A percentile compares a stretch with the other conserved stretches of the same genome.
Conservation (phyloP, 2,797 vertebrate genomes). For the Sebastes aleutianus region DNA sequence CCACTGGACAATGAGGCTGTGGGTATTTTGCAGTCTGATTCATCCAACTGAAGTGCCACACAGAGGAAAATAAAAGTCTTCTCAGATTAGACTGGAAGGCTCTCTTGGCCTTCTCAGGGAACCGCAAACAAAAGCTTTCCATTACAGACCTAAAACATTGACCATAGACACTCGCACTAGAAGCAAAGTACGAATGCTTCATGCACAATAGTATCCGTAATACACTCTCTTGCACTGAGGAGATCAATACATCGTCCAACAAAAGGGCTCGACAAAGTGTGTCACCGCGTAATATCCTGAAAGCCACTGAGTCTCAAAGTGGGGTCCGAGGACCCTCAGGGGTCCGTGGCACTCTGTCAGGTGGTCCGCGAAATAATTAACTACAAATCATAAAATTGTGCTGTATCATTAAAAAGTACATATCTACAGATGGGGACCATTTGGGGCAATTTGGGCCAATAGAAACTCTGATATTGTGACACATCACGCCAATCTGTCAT, state of each 20-base stretch:
- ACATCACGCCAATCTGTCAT: too few species aligned
- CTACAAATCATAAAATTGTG: too few species aligned
- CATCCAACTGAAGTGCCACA: not conserved
- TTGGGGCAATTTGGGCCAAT: too few species aligned
- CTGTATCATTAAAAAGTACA: too few species aligned
- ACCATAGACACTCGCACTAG: not conserved
- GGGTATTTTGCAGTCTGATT: not conserved
- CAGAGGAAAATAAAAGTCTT: not conserved
- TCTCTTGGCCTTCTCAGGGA: conserved; percentile 23
- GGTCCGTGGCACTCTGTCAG: too few species aligned
- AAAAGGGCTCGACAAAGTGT: conserved; percentile 8
- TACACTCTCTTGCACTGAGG: conserved; percentile 1
- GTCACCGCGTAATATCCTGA: conserved; percentile 12
- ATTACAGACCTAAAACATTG: conserved; percentile 21
- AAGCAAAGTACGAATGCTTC: not conserved
- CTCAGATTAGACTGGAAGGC: not conserved
- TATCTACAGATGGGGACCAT: too few species aligned
- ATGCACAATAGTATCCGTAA: conserved; percentile 12
- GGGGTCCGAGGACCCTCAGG: too few species aligned
- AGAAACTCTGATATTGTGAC: too few species aligned
- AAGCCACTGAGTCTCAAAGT: too few species aligned
- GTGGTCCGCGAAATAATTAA: too few species aligned
- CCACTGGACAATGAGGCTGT: not conserved
- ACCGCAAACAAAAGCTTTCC: conserved; percentile 45
- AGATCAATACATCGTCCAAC: conserved; percentile 11